phyloP scores from a whole-genome alignment of 2,113 vertebrate species.

The Natator depressus region DNA sequence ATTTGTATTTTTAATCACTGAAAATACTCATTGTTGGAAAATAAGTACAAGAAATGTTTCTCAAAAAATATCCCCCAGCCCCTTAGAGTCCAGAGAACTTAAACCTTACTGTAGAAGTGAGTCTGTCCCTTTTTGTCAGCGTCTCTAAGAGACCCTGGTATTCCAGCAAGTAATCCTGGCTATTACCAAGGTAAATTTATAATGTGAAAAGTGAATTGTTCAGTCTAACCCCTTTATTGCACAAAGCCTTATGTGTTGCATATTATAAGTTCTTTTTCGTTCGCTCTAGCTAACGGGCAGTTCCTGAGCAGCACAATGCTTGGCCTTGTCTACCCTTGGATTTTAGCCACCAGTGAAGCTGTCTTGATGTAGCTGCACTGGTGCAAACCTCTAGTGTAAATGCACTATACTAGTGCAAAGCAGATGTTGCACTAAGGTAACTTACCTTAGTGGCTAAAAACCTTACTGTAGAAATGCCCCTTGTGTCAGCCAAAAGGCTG shows the following conservation, averaged over 20 bases:
- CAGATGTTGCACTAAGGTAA: neutral
- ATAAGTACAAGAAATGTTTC: neutral
- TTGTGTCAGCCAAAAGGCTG: neutral
- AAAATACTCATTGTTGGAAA: too few species aligned
- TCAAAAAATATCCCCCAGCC: neutral
- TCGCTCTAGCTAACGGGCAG: accelerated
- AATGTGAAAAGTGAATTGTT: neutral
- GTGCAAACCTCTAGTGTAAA: neutral
- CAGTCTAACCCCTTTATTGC: neutral
- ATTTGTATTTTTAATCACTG: neutral
- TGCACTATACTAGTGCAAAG: accelerated
- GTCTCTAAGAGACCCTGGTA: accelerated
- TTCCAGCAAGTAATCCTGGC: accelerated
- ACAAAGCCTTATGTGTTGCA: accelerated
- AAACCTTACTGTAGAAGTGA: accelerated
- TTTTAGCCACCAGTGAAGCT: accelerated
- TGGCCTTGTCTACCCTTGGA: neutral
- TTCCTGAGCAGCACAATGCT: neutral
- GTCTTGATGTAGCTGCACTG: neutral
- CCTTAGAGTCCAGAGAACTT: neutral
- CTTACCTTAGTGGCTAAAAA: neutral
- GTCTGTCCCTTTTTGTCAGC: too few species aligned
- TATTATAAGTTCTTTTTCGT: neutral
- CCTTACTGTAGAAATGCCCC: neutral
- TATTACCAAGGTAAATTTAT: too few species aligned